Conservation (phyloP, 1,140 invertebrate genomes). For the Tenebrio molitor region DNA sequence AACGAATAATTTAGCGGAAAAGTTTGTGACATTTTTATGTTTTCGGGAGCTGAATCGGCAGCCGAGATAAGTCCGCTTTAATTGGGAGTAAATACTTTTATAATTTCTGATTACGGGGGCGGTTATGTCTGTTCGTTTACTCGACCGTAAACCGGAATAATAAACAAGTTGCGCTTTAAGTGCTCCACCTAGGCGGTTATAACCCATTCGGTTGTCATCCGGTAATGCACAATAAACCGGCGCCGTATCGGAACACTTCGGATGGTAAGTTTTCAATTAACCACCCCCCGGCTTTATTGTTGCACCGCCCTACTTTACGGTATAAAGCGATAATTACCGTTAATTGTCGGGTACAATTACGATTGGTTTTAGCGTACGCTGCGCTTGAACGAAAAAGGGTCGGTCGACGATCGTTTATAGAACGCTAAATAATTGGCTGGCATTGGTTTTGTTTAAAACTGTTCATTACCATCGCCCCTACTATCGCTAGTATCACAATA, state of each 20-base stretch:
- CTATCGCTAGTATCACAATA: slow-evolving; percentile 34
- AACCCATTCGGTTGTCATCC: slow-evolving; percentile 16
- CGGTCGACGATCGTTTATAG: slow-evolving; percentile 25
- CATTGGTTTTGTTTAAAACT: slow-evolving; percentile 35
- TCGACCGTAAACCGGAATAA: neutral
- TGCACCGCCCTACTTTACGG: slow-evolving; percentile 18
- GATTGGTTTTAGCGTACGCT: slow-evolving; percentile 31
- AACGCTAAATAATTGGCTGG: slow-evolving; percentile 24
- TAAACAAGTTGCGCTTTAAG: neutral
- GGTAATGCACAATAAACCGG: slow-evolving; percentile 2
- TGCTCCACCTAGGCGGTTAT: neutral
- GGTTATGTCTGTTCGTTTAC: neutral
- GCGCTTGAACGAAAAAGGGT: slow-evolving; percentile 36
- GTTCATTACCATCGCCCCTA: slow-evolving; percentile 14
- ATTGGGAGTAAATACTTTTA: slow-evolving; percentile 7
- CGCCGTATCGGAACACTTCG: slow-evolving; percentile 13
- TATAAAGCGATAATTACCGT: slow-evolving; percentile 39
- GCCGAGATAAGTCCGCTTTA: neutral
- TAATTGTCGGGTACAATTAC: slow-evolving; percentile 36
- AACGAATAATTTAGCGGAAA: neutral
- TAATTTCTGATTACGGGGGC: slow-evolving; percentile 4
- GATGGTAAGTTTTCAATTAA: slow-evolving; percentile 38
- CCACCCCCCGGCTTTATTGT: slow-evolving; percentile 23
- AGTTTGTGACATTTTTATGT: neutral
- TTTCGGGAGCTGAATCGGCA: too few relatives aligned